These are phyloP conservation scores for Argyrosomus japonicus DNA, from an alignment of 2,113 vertebrate species.

Conservation along the genomic window DNA sequence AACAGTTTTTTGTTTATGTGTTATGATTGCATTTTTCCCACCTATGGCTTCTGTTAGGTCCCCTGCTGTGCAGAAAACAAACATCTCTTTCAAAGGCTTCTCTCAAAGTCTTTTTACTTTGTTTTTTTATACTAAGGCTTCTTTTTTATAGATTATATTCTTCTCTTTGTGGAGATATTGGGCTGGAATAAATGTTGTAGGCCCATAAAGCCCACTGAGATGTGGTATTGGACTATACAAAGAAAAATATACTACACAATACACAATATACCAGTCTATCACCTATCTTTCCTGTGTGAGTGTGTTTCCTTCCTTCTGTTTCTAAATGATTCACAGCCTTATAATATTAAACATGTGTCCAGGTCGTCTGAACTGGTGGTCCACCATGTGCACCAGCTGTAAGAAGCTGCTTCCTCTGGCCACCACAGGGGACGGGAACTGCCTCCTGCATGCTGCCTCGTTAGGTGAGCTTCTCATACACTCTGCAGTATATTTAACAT, in stretches of 20 bases:
- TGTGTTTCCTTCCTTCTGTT: background rate
- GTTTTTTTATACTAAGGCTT: background rate
- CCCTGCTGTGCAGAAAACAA: background rate
- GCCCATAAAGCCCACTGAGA: background rate
- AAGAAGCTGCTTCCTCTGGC: constrained; percentile 97
- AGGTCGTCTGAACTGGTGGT: constrained; percentile 99
- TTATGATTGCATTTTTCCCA: constrained; percentile 2
- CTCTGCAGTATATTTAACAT: background rate
- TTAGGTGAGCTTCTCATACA: constrained; percentile 86
- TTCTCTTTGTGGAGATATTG: background rate
- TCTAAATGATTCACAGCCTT: background rate
- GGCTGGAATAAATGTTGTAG: background rate
- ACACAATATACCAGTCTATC: background rate
- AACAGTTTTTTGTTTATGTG: background rate
- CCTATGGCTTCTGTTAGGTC: background rate
- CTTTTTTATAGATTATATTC: background rate
- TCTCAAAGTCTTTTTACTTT: background rate
- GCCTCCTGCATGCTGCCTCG: constrained; percentile 96
- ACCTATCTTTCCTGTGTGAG: background rate
- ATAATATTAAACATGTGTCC: constrained; percentile 34
- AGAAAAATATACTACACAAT: background rate
- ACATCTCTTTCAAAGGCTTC: background rate
- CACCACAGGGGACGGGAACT: constrained; percentile 98
- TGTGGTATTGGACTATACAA: background rate
- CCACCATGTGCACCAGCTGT: constrained; percentile 94